A percentile compares a stretch with the other conserved stretches of the same genome.
Evolutionary conservation across 2,888 invertebrate genomes (phyloP).

Genomic region (Entomobrya proxima): DNA sequence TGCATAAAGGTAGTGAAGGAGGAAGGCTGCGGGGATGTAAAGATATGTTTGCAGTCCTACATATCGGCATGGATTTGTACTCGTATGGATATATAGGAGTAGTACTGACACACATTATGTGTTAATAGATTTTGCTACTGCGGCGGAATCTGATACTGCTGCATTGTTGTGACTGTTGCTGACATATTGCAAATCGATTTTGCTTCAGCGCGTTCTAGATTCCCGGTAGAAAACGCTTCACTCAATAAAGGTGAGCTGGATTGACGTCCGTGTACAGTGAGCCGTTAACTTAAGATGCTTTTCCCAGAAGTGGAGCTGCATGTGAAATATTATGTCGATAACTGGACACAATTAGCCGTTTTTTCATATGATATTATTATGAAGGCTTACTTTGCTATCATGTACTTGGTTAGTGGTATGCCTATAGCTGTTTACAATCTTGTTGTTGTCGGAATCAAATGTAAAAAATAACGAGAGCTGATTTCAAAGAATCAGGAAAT

Average conservation of each 20-base stretch:
- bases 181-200: slow-evolving; percentile 43
- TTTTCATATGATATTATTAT: neutral
- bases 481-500: neutral
- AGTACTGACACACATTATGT: slow-evolving; percentile 15
- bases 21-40: neutral
- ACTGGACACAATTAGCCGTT: slow-evolving; percentile 4
- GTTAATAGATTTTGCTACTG: slow-evolving; percentile 37
- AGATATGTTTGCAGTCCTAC: neutral
- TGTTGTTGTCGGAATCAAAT: no score
- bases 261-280: slow-evolving; percentile 5
- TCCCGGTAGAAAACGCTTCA: neutral
- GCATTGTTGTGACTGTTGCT: slow-evolving; percentile 41
- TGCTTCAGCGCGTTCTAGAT: slow-evolving; percentile 18
- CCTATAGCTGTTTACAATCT: no score
- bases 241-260: neutral
- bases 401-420: no score
- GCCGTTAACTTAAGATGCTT: slow-evolving; percentile 2
- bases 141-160: slow-evolving; percentile 41
- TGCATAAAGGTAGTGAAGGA: neutral
- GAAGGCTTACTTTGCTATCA: neutral
- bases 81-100: neutral
- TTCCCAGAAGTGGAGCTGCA: neutral
- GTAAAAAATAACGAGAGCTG: no score
- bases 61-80: neutral
- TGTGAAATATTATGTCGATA: slow-evolving; percentile 1